phyloP scores from a whole-genome alignment of 1,140 invertebrate species.

The Ectropis grisescens region DNA sequence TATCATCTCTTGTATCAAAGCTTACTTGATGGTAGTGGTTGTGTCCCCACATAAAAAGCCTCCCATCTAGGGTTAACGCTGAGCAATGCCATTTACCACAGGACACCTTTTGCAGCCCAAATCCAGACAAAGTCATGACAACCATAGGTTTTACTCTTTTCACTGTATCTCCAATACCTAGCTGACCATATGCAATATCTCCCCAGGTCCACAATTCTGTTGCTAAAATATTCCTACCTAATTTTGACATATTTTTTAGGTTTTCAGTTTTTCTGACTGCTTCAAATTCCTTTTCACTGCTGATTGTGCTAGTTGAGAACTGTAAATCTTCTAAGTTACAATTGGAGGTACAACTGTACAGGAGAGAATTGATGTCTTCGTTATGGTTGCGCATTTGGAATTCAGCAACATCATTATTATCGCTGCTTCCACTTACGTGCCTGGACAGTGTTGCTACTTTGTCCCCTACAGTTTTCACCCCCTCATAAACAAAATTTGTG shows the following conservation, averaged over 20 bases:
- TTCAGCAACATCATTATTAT: conserved; percentile 74
- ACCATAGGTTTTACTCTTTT: conserved; percentile 78
- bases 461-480: conserved; percentile 80
- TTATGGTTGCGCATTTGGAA: conserved; percentile 60
- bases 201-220: conserved; percentile 91
- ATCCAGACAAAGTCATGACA: conserved; percentile 77
- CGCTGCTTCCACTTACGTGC: conserved; percentile 81
- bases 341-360: conserved; percentile 59
- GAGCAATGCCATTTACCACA: conserved; percentile 82
- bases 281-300: conserved; percentile 65
- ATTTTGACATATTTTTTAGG: conserved; percentile 69
- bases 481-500: conserved; percentile 80
- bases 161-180: conserved; percentile 85
- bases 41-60: conserved; percentile 86
- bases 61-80: conserved; percentile 84
- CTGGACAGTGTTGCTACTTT: conserved; percentile 80
- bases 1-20: conserved; percentile 71
- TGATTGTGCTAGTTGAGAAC: conserved; percentile 65
- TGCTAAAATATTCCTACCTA: conserved; percentile 75
- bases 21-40: conserved; percentile 79
- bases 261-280: conserved; percentile 50
- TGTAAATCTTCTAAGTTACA: conserved; percentile 63
- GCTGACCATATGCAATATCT: conserved; percentile 80
- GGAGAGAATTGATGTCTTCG: conserved; percentile 66
- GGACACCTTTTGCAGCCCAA: conserved; percentile 80